Percentiles rank a stretch among this genome's conserved stretches.
Evolutionary conservation across 2,797 vertebrate genomes (phyloP).

Genomic region (Gadopsis bispinosus): DNA sequence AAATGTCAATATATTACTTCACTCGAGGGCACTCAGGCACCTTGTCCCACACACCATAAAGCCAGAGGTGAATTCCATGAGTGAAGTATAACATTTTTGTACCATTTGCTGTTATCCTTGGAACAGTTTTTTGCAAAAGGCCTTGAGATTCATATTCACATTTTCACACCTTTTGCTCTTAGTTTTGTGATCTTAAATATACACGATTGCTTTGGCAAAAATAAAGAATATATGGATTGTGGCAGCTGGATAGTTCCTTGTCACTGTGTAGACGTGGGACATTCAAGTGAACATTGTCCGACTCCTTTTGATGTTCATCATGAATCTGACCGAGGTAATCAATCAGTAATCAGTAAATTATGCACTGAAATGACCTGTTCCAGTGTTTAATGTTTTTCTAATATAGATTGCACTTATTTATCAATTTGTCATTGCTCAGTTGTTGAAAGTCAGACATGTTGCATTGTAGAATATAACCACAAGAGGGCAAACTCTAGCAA

Average conservation of each 20-base stretch:
- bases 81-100: not conserved
- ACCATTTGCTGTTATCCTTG: not conserved
- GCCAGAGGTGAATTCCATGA: not conserved
- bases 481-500: constrained; percentile 57
- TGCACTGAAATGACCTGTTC: not conserved
- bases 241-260: not conserved
- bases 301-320: not conserved
- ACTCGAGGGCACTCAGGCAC: not conserved
- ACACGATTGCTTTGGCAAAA: not conserved
- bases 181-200: not conserved
- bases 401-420: not conserved
- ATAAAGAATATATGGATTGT: too few species aligned
- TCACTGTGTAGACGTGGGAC: not conserved
- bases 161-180: not conserved
- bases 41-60: not conserved
- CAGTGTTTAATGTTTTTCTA: not conserved
- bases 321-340: not conserved
- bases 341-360: not conserved
- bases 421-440: not conserved
- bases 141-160: not conserved
- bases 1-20: not conserved
- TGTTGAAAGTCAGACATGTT: not conserved
- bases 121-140: not conserved
- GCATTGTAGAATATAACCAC: constrained; percentile 39
- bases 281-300: not conserved